phyloP scores from a whole-genome alignment of 2,113 vertebrate species.

The Bungarus multicinctus region DNA sequence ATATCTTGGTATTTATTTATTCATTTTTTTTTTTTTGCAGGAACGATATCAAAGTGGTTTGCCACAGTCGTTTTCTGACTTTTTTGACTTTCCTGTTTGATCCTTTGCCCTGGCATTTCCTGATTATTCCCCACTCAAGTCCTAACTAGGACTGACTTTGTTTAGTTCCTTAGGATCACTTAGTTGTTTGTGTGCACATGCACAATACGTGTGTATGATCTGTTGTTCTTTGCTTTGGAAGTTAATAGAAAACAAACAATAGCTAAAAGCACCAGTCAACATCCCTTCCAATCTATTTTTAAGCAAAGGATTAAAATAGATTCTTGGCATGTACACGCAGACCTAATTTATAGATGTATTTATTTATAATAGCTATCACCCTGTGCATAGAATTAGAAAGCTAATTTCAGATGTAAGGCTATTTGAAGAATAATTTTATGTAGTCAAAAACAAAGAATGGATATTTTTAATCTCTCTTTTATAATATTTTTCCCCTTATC shows the following conservation, averaged over 20 bases:
- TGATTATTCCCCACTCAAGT: not conserved
- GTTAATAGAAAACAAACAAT: not conserved
- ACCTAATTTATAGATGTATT: not conserved
- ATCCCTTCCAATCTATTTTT: not conserved
- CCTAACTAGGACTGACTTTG: not conserved
- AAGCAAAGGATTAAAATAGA: not conserved
- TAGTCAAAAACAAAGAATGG: not conserved
- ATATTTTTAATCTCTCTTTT: not conserved
- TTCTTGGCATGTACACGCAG: not conserved
- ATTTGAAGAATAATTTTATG: not conserved
- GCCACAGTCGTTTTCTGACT: not conserved
- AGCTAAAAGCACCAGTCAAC: not conserved
- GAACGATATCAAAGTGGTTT: not conserved
- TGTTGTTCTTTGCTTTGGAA: not conserved
- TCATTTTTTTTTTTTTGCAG: not conserved
- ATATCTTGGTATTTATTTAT: not conserved
- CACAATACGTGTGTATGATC: not conserved
- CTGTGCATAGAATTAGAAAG: not conserved
- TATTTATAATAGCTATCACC: not conserved
- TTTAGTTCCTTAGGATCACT: not conserved
- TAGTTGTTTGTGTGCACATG: not conserved
- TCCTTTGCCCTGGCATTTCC: not conserved
- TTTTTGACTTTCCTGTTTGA: not conserved
- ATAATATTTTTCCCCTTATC: slow-evolving; percentile 15
- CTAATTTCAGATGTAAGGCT: not conserved